A percentile compares a stretch with the other conserved stretches of the same genome.
phyloP scores from a whole-genome alignment of 2,888 invertebrate genomes.

The Melanchra persicariae region DNA sequence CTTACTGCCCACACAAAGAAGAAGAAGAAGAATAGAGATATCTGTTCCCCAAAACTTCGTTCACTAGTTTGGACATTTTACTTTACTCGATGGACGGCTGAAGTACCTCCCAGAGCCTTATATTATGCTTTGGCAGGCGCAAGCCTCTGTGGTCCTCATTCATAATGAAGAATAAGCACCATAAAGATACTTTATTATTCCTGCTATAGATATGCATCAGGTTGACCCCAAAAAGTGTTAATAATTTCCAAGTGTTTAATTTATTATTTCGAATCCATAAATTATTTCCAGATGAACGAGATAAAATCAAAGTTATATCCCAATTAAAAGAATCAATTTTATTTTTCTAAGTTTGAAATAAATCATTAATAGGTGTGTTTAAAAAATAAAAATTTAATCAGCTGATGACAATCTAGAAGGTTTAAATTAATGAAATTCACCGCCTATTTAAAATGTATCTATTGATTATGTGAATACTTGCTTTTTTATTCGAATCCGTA shows the following conservation, averaged over 20 bases:
- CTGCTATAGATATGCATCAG: slow-evolving; percentile 23
- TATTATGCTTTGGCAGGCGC: too few species aligned
- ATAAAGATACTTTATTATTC: background rate
- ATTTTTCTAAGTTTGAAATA: slow-evolving; percentile 23
- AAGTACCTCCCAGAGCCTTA: too few species aligned
- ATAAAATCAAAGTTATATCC: slow-evolving; percentile 36
- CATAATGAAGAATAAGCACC: background rate
- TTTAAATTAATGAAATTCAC: slow-evolving; percentile 21
- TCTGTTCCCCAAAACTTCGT: too few species aligned
- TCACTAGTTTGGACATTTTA: too few species aligned
- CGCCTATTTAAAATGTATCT: slow-evolving; percentile 8
- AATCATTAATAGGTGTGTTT: slow-evolving; percentile 33
- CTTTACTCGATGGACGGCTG: too few species aligned
- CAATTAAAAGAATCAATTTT: slow-evolving; percentile 56
- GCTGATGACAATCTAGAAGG: slow-evolving; percentile 28
- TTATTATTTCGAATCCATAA: slow-evolving; percentile 38
- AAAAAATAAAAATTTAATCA: slow-evolving; percentile 40
- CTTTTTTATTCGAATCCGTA: too few species aligned
- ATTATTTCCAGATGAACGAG: slow-evolving; percentile 23
- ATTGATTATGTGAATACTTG: too few species aligned
- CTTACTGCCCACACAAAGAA: too few species aligned
- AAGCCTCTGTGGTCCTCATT: too few species aligned
- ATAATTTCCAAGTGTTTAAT: slow-evolving; percentile 36
- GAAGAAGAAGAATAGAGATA: too few species aligned
- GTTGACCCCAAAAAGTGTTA: slow-evolving; percentile 42